These are phyloP conservation scores for Slavum lentiscoides DNA, from an alignment of 2,888 invertebrate species.

Conservation along the genomic window DNA sequence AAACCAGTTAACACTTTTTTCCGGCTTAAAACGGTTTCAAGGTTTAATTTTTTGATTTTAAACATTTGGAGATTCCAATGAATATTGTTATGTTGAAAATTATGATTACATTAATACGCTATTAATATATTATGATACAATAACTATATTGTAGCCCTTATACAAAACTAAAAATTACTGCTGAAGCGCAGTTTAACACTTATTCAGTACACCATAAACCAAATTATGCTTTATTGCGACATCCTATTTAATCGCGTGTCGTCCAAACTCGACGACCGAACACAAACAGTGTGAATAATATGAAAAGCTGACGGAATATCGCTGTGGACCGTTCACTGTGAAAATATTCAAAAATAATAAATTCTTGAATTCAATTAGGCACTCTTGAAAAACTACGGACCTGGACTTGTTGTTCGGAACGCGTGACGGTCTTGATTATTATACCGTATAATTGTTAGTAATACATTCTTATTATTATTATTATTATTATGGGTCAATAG, in stretches of 20 bases:
- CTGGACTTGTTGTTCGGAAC: slow-evolving; percentile 10
- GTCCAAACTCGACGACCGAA: neutral
- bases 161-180: too few species aligned
- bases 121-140: too few species aligned
- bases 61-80: too few species aligned
- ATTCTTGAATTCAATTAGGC: neutral
- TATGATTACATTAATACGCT: too few species aligned
- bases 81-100: too few species aligned
- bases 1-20: too few species aligned
- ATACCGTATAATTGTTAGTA: slow-evolving; percentile 18
- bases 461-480: neutral
- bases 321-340: neutral
- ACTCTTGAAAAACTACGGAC: slow-evolving; percentile 1
- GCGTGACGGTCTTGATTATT: slow-evolving; percentile 18
- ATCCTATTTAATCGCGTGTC: neutral
- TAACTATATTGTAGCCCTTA: too few species aligned
- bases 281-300: slow-evolving; percentile 5
- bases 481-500: slow-evolving; percentile 35
- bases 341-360: neutral
- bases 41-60: too few species aligned
- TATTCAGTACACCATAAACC: too few species aligned
- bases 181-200: too few species aligned
- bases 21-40: too few species aligned
- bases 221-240: too few species aligned
- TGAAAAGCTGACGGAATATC: slow-evolving; percentile 15